Evolutionary conservation across 2,797 vertebrate genomes (phyloP).

Genomic region (Sorex maritimensis): DNA sequence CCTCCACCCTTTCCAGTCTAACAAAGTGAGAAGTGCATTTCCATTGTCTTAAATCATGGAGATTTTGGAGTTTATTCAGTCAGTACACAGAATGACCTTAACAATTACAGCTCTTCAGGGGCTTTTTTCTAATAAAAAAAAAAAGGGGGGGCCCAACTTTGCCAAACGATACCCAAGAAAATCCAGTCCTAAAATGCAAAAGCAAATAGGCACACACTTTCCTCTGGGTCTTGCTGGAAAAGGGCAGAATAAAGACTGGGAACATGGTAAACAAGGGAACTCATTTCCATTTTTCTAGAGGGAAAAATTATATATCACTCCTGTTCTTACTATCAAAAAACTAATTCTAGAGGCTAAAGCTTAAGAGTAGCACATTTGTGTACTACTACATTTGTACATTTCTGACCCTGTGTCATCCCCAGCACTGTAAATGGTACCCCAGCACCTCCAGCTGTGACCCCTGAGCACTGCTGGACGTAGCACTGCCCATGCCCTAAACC

Average conservation of each 20-base stretch:
- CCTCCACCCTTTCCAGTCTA: not conserved
- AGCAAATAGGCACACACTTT: not conserved
- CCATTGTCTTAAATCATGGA: not conserved
- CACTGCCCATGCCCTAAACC: not conserved
- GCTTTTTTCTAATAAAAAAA: not conserved
- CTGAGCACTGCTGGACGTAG: no score
- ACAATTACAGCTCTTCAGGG: not conserved
- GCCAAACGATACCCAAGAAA: not conserved
- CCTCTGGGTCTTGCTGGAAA: not conserved
- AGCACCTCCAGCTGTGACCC: no score
- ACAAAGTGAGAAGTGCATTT: not conserved
- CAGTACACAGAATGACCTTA: not conserved
- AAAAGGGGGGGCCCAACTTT: not conserved
- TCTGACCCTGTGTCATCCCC: no score
- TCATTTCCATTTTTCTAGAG: not conserved
- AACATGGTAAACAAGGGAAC: not conserved
- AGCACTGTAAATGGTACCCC: no score
- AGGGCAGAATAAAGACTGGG: not conserved
- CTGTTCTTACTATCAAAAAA: not conserved
- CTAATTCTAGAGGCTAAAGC: no score
- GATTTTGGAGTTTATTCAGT: not conserved
- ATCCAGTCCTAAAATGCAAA: conserved; percentile 29
- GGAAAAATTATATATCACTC: not conserved
- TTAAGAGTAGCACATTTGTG: no score
- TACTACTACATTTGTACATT: no score